Conservation (phyloP, 2,797 vertebrate species). For the Poecilia wingei region DNA sequence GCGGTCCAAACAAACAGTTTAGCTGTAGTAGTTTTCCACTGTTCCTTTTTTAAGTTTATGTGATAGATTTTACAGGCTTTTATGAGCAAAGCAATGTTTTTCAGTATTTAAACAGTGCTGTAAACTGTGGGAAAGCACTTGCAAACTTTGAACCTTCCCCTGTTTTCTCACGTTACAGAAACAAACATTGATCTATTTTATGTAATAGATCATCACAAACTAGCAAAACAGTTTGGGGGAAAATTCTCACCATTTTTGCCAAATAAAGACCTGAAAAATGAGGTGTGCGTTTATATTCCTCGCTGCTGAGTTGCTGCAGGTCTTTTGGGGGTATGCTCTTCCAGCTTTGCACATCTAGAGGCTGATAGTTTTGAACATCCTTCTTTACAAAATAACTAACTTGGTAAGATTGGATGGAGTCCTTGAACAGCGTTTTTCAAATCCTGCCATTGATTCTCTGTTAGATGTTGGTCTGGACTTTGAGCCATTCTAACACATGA, state of each 20-base stretch:
- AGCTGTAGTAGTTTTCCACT: slow-evolving; percentile 11
- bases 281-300: neutral
- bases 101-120: neutral
- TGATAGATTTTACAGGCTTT: slow-evolving; percentile 1
- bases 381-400: neutral
- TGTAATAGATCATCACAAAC: slow-evolving; percentile 2
- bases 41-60: slow-evolving; percentile 13
- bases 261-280: neutral
- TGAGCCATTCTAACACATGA: neutral
- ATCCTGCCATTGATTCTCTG: neutral
- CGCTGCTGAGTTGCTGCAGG: neutral
- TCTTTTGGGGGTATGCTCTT: neutral
- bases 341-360: neutral
- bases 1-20: slow-evolving; percentile 18
- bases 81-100: neutral
- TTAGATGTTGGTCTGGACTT: neutral
- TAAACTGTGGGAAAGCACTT: neutral
- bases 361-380: neutral
- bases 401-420: neutral
- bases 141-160: neutral
- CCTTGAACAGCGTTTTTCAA: neutral
- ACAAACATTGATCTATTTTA: neutral
- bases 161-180: neutral
- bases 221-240: neutral
- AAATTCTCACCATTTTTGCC: neutral